These are phyloP conservation scores for Sebastes wilsoni DNA, from an alignment of 2,797 vertebrate genomes.

Conservation along the genomic window DNA sequence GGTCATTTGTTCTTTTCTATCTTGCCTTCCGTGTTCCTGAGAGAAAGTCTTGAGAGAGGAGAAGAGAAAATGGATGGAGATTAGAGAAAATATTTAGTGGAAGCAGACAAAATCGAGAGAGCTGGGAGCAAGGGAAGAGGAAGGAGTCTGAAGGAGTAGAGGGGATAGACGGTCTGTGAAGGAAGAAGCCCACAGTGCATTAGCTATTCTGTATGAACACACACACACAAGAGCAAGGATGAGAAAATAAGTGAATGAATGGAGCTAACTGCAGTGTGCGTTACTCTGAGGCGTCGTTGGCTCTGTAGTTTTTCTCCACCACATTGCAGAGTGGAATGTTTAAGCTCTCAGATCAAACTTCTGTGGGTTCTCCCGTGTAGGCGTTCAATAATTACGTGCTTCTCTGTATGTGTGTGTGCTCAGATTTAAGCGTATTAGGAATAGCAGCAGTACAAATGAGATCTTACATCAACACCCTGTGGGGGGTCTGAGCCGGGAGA, in stretches of 20 bases:
- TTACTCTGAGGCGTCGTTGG: conserved; percentile 30
- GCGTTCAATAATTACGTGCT: conserved; percentile 13
- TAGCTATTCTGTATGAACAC: conserved; percentile 48
- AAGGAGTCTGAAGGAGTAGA: conserved; percentile 32
- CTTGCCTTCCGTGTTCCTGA: conserved; percentile 1
- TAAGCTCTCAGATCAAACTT: conserved; percentile 51
- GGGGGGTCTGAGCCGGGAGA: conserved; percentile 57
- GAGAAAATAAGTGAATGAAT: conserved; percentile 66
- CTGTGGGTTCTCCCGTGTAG: conserved; percentile 8
- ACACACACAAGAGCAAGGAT: conserved; percentile 19
- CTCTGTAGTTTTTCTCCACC: conserved; percentile 27
- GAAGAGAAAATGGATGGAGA: conserved; percentile 29
- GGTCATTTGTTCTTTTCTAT: conserved; percentile 7
- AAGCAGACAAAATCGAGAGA: conserved; percentile 43
- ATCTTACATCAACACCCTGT: conserved; percentile 61
- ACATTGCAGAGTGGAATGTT: conserved; percentile 41
- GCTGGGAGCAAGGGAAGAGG: conserved; percentile 16
- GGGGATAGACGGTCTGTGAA: conserved; percentile 43
- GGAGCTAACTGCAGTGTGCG: conserved; percentile 27
- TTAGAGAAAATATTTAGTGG: conserved; percentile 40
- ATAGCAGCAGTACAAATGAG: conserved; percentile 64
- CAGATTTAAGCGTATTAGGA: conserved; percentile 58
- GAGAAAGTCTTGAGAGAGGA: conserved; percentile 12
- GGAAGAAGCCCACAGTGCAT: conserved; percentile 44
- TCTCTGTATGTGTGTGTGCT: neutral